These are phyloP conservation scores for Takifugu rubripes DNA, from an alignment of 2,797 vertebrate species.

Conservation along the genomic window DNA sequence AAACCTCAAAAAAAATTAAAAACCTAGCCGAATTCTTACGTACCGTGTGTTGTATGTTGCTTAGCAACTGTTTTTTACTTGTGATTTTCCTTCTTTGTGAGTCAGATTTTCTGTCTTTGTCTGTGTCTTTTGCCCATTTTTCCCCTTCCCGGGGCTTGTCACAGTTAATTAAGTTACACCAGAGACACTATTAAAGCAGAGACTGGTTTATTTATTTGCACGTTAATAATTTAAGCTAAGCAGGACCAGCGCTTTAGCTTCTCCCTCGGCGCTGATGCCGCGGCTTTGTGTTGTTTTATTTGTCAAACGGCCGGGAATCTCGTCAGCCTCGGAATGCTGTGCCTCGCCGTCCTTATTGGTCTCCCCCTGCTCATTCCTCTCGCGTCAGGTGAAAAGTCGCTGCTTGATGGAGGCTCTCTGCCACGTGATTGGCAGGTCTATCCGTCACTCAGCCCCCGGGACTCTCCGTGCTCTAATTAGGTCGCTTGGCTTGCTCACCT, in stretches of 20 bases:
- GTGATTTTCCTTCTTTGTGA: slow-evolving; percentile 43
- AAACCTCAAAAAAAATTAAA: slow-evolving; percentile 65
- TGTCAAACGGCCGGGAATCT: slow-evolving; percentile 40
- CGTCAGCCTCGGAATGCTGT: slow-evolving; percentile 30
- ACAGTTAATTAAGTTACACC: slow-evolving; percentile 74
- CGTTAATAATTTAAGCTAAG: slow-evolving; percentile 75
- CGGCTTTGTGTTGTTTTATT: slow-evolving; percentile 54
- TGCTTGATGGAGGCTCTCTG: slow-evolving; percentile 60
- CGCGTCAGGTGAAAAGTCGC: slow-evolving; percentile 71
- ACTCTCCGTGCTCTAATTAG: slow-evolving; percentile 76
- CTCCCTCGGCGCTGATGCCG: slow-evolving; percentile 46
- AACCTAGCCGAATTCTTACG: slow-evolving; percentile 75
- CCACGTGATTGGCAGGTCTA: slow-evolving; percentile 75
- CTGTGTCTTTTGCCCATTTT: slow-evolving; percentile 41
- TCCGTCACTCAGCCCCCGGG: slow-evolving; percentile 77
- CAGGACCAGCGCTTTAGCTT: slow-evolving; percentile 48
- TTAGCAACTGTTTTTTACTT: slow-evolving; percentile 77
- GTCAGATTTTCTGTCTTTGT: slow-evolving; percentile 54
- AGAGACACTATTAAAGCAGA: slow-evolving; percentile 63
- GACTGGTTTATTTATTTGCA: slow-evolving; percentile 74
- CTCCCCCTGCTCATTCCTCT: slow-evolving; percentile 23
- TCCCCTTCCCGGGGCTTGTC: slow-evolving; percentile 53
- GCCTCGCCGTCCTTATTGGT: slow-evolving; percentile 46
- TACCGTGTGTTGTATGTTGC: slow-evolving; percentile 83
- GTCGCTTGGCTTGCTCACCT: slow-evolving; percentile 74